These are phyloP conservation scores for Microcebus lehilahytsara DNA, from an alignment of 2,113 vertebrate genomes.

Conservation along the genomic window DNA sequence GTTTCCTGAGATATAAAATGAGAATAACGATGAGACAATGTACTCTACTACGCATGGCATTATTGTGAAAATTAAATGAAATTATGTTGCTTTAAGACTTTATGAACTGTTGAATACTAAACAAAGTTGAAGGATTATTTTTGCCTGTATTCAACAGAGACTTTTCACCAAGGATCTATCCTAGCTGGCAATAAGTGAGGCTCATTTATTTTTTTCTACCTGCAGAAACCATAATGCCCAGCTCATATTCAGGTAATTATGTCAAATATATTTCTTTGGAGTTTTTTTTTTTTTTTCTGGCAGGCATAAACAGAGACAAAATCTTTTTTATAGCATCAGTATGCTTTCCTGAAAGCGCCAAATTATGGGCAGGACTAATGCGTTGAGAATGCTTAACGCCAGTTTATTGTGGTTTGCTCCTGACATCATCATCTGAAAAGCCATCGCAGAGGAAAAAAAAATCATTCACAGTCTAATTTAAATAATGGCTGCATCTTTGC, in stretches of 20 bases:
- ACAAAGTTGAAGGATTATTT: neutral
- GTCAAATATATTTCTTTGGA: conserved; percentile 66
- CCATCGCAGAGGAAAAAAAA: conserved; percentile 74
- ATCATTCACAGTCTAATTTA: conserved; percentile 82
- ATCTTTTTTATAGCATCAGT: conserved; percentile 35
- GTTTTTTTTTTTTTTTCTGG: neutral
- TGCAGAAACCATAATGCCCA: conserved; percentile 18
- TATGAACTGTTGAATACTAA: neutral
- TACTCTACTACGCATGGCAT: neutral
- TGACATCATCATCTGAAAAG: conserved; percentile 79
- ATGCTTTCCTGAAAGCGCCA: conserved; percentile 75
- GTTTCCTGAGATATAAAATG: neutral
- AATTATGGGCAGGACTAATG: conserved; percentile 80
- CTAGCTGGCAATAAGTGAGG: neutral
- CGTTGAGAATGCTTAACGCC: conserved; percentile 73
- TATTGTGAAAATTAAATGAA: conserved; percentile 1
- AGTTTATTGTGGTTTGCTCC: conserved; percentile 68
- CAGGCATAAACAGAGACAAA: conserved; percentile 67
- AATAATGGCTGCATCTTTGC: conserved; percentile 80
- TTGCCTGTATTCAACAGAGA: neutral
- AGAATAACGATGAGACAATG: neutral
- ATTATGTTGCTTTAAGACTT: conserved; percentile 26
- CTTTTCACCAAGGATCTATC: neutral
- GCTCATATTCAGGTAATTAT: conserved; percentile 67
- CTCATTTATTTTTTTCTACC: conserved; percentile 15